Percentiles rank a stretch among this genome's conserved stretches.
Conservation (phyloP, 2,888 invertebrate genomes). For the Parnassius mnemosyne region DNA sequence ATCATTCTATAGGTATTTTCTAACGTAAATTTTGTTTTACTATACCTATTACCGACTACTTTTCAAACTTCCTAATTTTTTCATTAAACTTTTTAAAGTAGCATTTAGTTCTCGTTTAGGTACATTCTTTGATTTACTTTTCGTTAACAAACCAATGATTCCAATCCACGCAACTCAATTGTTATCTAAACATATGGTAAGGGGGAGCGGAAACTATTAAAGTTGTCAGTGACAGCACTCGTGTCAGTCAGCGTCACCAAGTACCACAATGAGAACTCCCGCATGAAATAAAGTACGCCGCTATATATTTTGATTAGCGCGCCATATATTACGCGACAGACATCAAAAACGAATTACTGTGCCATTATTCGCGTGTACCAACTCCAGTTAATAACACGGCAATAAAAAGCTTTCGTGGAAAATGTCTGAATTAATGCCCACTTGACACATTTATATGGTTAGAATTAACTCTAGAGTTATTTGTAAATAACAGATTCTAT, state of each 20-base stretch:
- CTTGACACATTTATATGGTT: constrained; percentile 1
- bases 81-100: background rate
- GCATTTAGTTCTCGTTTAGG: no score
- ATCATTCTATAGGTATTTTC: constrained; percentile 11
- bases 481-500: no score
- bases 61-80: constrained; percentile 6
- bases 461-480: no score
- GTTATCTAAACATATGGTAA: constrained; percentile 16
- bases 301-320: constrained; percentile 63
- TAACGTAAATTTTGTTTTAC: constrained; percentile 2
- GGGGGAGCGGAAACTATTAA: constrained; percentile 35
- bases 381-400: constrained; percentile 42
- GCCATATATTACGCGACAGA: constrained; percentile 52
- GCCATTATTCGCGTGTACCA: constrained; percentile 50
- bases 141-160: background rate
- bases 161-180: background rate
- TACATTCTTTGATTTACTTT: background rate
- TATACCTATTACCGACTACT: background rate
- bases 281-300: constrained; percentile 47
- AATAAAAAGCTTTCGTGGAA: constrained; percentile 37
- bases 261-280: constrained; percentile 42
- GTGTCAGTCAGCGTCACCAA: constrained; percentile 31
- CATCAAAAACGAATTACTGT: constrained; percentile 62
- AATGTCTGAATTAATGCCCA: constrained; percentile 20
- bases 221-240: constrained; percentile 36